Evolutionary conservation across 2,888 invertebrate species (phyloP).

Genomic region (Tanypteryx hageni): DNA sequence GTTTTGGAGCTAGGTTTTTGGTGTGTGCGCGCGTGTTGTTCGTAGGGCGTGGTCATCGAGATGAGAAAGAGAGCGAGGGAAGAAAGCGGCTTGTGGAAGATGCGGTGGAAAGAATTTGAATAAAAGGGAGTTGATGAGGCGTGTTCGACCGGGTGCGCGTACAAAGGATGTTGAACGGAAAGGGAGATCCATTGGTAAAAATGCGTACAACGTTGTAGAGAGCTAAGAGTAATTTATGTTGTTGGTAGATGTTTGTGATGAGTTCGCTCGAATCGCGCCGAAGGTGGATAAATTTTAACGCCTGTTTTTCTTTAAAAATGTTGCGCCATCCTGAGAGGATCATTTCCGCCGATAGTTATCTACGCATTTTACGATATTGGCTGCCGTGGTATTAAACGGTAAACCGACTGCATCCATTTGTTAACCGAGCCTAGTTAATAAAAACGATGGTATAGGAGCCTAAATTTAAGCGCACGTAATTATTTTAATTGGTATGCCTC

Average conservation of each 20-base stretch:
- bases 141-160: not conserved
- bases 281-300: not conserved
- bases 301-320: no score
- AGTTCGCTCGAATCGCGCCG: not conserved
- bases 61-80: not conserved
- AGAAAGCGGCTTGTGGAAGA: slow-evolving; percentile 2
- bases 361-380: no score
- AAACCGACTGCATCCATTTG: no score
- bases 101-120: slow-evolving; percentile 12
- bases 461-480: no score
- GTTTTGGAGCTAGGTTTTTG: slow-evolving; percentile 37
- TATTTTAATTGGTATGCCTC: no score
- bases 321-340: no score
- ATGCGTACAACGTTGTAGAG: not conserved
- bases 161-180: not conserved
- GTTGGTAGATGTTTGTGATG: not conserved
- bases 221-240: not conserved
- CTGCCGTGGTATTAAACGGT: no score
- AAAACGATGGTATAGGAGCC: no score
- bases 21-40: not conserved
- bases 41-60: slow-evolving; percentile 33
- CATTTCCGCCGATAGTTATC: no score
- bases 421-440: no score
- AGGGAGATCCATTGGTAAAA: not conserved
- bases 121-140: slow-evolving; percentile 36